phyloP scores from a whole-genome alignment of 2,113 vertebrate genomes.

The Gnathonemus echidnorhynchus region DNA sequence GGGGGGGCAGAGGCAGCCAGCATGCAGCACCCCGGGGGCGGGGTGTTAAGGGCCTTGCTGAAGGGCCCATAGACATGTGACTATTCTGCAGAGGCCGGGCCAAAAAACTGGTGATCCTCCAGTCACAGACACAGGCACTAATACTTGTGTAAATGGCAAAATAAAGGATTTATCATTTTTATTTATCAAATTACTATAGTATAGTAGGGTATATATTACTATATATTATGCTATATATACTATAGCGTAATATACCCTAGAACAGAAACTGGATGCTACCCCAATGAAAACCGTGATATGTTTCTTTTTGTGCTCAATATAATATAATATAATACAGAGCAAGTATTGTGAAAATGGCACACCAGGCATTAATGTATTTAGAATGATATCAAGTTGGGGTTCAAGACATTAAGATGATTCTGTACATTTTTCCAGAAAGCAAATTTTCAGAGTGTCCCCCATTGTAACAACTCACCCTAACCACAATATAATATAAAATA shows the following conservation, averaged over 20 bases:
- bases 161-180: background rate
- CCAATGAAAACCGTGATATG: background rate
- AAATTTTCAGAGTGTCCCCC: too few species aligned
- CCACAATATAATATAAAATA: background rate
- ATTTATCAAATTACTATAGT: background rate
- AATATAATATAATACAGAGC: background rate
- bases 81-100: background rate
- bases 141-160: background rate
- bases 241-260: background rate
- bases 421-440: too few species aligned
- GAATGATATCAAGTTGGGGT: too few species aligned
- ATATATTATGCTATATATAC: too few species aligned
- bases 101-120: background rate
- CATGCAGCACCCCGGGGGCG: background rate
- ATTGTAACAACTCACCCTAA: too few species aligned
- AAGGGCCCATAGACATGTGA: background rate
- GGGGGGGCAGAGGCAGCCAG: too few species aligned
- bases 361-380: too few species aligned
- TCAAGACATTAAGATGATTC: too few species aligned
- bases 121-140: background rate
- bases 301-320: background rate
- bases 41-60: background rate
- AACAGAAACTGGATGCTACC: background rate
- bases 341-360: background rate
- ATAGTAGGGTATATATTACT: too few species aligned